Base-by-base conservation (phyloP, 2,888 invertebrate genomes). In the Chaitophorus viminalis region DNA sequence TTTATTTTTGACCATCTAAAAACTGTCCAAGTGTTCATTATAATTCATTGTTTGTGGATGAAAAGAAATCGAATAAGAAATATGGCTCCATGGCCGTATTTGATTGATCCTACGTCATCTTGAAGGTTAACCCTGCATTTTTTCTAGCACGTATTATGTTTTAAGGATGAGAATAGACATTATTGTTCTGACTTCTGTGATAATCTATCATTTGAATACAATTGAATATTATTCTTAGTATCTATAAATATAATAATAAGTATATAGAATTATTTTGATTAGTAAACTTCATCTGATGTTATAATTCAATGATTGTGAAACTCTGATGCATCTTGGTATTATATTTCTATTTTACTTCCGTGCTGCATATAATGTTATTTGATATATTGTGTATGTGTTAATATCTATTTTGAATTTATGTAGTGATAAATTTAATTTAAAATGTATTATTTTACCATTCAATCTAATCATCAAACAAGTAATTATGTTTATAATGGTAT, bases 51-150 rank as follows among this genome's bases (percentile, higher is more conserved):
- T 82, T 72, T 52, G 39, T 25, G 31, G 70, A 82, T 52, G 52
- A 52, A 82, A 82, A 82, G 70, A 82, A 33, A 82, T 46, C 25
- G 17, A 70, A 82, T 82, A 70, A 82, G 70, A 70, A 70, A 82
- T 82, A 31, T 52, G 21, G 46, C 82, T 46, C 33, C 70, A 82
- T 25, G 82, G 70, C 31, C 82, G 52, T 70, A 82, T 17, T 82
- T 52, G 31, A 82, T 70, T 82, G 46, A 82, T 82, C 9, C 52
- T 70, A 82, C 82, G 70, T 82, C 70, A 52, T 70, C 3, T 31
- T 8, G 70, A 82, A 82, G 82, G 70, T 46, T 36, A 82, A 82
- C 52, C 70, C 82, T 82, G 82, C 14, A 82, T 52, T 82, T 52
- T 33, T n/a, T 33, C 25, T 14, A 17, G 70, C 46, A 8, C 70